These are phyloP conservation scores for Tokudaia muenninki DNA, from an alignment of 2,797 vertebrate species.

Conservation along the genomic window DNA sequence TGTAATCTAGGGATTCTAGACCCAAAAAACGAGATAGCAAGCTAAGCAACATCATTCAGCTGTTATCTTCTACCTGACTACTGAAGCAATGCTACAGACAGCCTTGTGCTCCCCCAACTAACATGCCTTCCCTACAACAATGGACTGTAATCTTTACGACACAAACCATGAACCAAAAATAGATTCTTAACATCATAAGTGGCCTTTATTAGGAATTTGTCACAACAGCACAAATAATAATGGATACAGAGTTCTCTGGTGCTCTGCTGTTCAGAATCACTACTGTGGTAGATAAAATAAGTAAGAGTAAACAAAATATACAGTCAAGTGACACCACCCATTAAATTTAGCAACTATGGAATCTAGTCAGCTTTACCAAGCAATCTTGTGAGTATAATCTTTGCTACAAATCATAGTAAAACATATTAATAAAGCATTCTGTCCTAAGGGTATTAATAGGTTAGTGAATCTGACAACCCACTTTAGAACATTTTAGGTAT, in stretches of 20 bases:
- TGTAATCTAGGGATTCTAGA: neutral
- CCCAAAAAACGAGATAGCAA: neutral
- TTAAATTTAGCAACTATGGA: neutral
- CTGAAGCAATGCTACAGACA: neutral
- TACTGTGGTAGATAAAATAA: neutral
- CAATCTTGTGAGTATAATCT: neutral
- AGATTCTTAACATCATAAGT: neutral
- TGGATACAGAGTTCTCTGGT: neutral
- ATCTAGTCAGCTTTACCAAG: neutral
- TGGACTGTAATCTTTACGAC: neutral
- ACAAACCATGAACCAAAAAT: neutral
- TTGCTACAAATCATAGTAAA: neutral
- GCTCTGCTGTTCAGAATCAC: neutral
- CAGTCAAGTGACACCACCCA: neutral
- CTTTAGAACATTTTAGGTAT: neutral
- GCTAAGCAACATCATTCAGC: neutral
- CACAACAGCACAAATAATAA: neutral
- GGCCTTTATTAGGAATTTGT: neutral
- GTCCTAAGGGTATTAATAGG: neutral
- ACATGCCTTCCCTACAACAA: neutral
- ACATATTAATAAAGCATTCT: neutral
- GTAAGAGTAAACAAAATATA: neutral
- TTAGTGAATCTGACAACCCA: neutral
- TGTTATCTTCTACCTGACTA: neutral
- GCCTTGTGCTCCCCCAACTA: neutral